Evolutionary conservation across 1,140 invertebrate genomes (phyloP).

Genomic region (Drosophila lacteicornis): DNA sequence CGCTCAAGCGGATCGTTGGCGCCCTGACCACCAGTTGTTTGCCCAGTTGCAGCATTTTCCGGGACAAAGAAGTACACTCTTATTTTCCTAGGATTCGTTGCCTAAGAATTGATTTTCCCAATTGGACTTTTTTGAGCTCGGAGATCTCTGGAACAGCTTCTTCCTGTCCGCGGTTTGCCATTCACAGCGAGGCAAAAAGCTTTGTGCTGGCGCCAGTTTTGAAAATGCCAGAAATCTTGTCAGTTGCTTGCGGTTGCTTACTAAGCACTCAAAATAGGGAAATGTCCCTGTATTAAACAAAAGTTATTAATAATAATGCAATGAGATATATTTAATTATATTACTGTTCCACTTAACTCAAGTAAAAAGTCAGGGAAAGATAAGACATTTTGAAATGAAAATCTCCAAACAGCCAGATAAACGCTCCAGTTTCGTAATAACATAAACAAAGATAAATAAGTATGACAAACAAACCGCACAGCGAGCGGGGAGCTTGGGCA

Average conservation of each 20-base stretch:
- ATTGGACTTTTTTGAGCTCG: not conserved
- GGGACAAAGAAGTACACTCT: not conserved
- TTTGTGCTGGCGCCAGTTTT: conserved; percentile 24
- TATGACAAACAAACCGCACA: conserved; percentile 47
- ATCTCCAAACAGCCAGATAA: conserved; percentile 51
- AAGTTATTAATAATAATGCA: not conserved
- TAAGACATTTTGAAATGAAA: conserved; percentile 57
- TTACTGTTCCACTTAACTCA: not conserved
- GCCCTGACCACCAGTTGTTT: conserved; percentile 43
- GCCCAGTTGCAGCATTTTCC: conserved; percentile 43
- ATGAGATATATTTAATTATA: not conserved
- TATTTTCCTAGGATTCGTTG: conserved; percentile 4
- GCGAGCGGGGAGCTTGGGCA: not conserved
- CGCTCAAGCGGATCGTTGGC: conserved; percentile 30
- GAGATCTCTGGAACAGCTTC: not conserved
- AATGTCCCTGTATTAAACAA: not conserved
- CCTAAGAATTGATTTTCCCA: conserved; percentile 57
- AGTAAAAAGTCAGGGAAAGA: conserved; percentile 20
- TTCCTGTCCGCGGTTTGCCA: conserved; percentile 28
- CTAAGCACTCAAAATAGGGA: not conserved
- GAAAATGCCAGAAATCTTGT: not conserved
- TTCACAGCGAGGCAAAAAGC: conserved; percentile 38
- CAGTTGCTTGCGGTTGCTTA: not conserved
- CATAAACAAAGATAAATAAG: conserved; percentile 65
- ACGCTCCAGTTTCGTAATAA: conserved; percentile 62